Evolutionary conservation across 2,888 invertebrate genomes (phyloP), one percentile per base, ranked within the genome.

Genomic region (Candidula unifasciata): DNA sequence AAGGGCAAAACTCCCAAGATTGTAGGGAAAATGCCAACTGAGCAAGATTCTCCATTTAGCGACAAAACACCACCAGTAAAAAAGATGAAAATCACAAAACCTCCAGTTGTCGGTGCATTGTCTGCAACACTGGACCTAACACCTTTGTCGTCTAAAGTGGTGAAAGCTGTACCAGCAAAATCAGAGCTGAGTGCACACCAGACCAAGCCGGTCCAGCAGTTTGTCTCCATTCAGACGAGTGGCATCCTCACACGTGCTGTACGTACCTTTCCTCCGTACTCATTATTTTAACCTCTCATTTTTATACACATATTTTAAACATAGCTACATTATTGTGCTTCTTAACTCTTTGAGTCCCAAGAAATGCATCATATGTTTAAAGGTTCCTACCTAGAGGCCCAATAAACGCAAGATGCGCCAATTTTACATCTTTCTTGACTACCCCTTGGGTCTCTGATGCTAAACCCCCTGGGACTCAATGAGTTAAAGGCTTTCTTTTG

Each of bases 1-100:
- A 90, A 89, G 64, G 76, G 74, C 18, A 86, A 86, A 66, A 60
- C 80, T 30, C 60, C 82, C 66, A 84, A 79, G 27, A 71, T 91
- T 91, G 83, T 89, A 89, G 69, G 92, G 91, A 83, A 90, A 89
- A 80, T 90, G 89, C 66, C 87, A 88, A 16, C 80, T 78, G 80
- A 80, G n/a, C 77, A 90, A 89, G 64, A 64, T 52, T 24, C 81
- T 85, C 44, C n/a, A 64, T 27, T 27, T 44, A 27, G 16, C 52
- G 71, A 83, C 54, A 37, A 78, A 18, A 3, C 83, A 64, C 52
- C 74, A 37, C 37, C 74, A 2, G 37, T 74, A 27, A 86, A 84
- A 44, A 84, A 86, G 79, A 74, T 82, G 5, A 84, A 80, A 74
- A 76, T 68, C 10, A 18, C 84, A 30, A 86, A 83, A 73, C 33